Conservation (phyloP, 2,113 vertebrate genomes). For the Corythornis cristatus region DNA sequence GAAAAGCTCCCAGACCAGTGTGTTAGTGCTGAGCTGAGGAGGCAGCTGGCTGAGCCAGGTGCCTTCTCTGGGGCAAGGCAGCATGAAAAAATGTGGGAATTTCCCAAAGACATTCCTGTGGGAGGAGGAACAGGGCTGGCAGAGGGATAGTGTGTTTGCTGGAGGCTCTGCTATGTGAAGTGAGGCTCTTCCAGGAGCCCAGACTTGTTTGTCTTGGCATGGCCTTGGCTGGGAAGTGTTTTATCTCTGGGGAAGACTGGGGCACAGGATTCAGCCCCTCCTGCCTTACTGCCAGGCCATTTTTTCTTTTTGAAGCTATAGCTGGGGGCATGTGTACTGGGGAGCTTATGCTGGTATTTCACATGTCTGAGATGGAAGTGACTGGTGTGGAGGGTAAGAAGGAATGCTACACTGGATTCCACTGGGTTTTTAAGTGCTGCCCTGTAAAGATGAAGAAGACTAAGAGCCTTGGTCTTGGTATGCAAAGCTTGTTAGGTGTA, state of each 20-base stretch:
- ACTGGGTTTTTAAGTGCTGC: neutral
- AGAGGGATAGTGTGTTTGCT: slow-evolving; percentile 5
- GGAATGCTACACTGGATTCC: neutral
- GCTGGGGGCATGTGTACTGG: rapidly evolving
- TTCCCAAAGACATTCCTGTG: neutral
- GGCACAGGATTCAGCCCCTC: neutral
- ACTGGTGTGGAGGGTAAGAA: neutral
- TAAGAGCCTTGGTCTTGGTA: neutral
- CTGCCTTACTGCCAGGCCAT: neutral
- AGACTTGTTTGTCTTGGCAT: slow-evolving; percentile 23
- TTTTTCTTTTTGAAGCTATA: neutral
- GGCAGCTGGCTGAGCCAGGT: neutral
- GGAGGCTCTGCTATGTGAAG: slow-evolving; percentile 3
- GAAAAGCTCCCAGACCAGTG: neutral
- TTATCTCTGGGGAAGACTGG: neutral
- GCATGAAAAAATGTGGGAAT: neutral
- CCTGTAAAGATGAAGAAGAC: neutral
- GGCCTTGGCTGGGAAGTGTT: neutral
- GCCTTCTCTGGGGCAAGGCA: slow-evolving; percentile 3
- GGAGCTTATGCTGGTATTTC: neutral
- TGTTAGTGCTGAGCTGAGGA: neutral
- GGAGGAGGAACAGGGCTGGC: slow-evolving; percentile 1
- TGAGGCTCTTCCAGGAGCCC: neutral
- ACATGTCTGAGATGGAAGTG: rapidly evolving
- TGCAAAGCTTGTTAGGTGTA: neutral